Conservation (phyloP, 1,140 invertebrate species). For the Drosophila orosa region DNA sequence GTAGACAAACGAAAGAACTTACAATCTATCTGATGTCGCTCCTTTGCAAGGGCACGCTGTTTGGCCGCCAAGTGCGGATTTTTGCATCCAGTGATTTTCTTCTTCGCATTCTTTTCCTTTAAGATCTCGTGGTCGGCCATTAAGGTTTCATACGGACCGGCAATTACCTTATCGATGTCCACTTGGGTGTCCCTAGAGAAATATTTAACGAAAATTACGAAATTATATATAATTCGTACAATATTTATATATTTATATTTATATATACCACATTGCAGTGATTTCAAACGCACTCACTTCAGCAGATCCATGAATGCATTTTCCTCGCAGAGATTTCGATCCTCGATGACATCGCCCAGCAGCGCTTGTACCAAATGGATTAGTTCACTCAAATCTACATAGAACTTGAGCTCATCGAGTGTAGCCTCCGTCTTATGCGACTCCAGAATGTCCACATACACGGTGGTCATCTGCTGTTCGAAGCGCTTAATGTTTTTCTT, state of each 20-base stretch:
- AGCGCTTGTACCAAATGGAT: constrained; percentile 33
- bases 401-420: constrained; percentile 43
- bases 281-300: no score
- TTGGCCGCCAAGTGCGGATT: constrained; percentile 1
- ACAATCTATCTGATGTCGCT: constrained; percentile 24
- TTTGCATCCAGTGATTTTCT: not conserved
- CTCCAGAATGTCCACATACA: constrained; percentile 52
- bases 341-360: constrained; percentile 6
- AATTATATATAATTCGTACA: no score
- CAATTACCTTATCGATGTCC: constrained; percentile 46
- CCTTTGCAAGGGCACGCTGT: not conserved
- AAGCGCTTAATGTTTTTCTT: constrained; percentile 47
- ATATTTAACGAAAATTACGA: not conserved
- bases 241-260: no score
- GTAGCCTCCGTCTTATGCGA: constrained; percentile 9
- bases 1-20: not conserved
- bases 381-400: constrained; percentile 48
- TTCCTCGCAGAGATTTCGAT: constrained; percentile 34
- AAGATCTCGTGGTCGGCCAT: constrained; percentile 4
- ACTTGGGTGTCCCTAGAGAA: constrained; percentile 46
- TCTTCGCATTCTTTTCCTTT: constrained; percentile 7
- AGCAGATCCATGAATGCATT: constrained; percentile 30
- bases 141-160: constrained; percentile 4
- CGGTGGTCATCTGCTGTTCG: constrained; percentile 3
- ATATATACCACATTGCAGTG: no score